Evolutionary conservation across 1,140 invertebrate genomes (phyloP).

Genomic region (Tetraneura akinire): DNA sequence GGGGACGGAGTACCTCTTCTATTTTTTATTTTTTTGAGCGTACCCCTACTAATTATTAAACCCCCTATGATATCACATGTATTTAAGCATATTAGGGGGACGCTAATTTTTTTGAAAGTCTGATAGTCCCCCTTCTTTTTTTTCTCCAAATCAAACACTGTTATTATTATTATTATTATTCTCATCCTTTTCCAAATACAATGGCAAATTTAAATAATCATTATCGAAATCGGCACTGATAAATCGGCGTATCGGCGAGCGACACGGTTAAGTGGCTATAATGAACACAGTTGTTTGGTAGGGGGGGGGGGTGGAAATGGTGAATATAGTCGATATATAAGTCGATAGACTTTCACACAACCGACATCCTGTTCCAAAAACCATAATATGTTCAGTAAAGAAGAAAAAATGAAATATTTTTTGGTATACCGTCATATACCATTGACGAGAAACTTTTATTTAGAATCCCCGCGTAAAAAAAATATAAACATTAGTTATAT

Average conservation of each 20-base stretch:
- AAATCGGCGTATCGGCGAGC: background rate
- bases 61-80: too few relatives aligned
- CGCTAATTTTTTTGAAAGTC: too few relatives aligned
- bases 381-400: conserved; percentile 32
- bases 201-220: conserved; percentile 19
- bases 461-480: background rate
- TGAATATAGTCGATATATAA: too few relatives aligned
- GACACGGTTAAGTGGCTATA: background rate
- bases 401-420: conserved; percentile 21
- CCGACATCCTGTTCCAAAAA: conserved; percentile 57
- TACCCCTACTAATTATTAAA: too few relatives aligned
- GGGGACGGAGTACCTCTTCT: too few relatives aligned
- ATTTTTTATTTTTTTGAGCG: too few relatives aligned
- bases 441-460: background rate
- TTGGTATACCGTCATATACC: too few relatives aligned
- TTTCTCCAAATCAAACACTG: too few relatives aligned
- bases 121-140: too few relatives aligned
- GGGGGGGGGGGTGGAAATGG: background rate
- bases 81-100: too few relatives aligned
- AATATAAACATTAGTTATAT: background rate
- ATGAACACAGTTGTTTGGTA: background rate
- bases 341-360: conserved; percentile 55
- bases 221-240: conserved; percentile 5
- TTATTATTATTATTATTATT: background rate
- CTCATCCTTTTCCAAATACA: background rate